Evolutionary conservation across 2,888 invertebrate species (phyloP).

Genomic region (Escarpia spicata): DNA sequence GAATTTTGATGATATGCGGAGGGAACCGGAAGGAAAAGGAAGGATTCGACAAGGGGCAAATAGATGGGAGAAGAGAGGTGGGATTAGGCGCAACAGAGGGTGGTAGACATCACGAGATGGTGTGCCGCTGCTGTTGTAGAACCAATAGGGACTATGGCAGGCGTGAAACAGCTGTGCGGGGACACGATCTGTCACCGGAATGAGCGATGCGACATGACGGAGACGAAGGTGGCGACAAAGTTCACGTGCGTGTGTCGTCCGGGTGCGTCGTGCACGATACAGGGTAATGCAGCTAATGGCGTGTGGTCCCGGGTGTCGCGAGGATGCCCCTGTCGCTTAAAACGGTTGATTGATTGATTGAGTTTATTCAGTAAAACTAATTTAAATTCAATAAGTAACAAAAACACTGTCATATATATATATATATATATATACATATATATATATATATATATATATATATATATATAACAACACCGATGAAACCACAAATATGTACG

Average conservation of each 20-base stretch:
- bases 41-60: not conserved
- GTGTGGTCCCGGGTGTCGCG: not conserved
- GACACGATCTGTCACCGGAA: not conserved
- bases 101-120: not conserved
- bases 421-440: too few species aligned
- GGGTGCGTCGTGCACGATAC: not conserved
- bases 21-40: not conserved
- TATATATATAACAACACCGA: too few species aligned
- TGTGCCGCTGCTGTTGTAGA: slow-evolving; percentile 1
- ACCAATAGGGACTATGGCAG: not conserved
- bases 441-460: too few species aligned
- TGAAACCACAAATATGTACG: too few species aligned
- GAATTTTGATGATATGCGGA: not conserved
- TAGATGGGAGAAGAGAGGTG: not conserved
- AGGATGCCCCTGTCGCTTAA: too few species aligned
- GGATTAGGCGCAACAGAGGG: not conserved
- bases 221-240: not conserved
- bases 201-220: not conserved
- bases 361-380: too few species aligned
- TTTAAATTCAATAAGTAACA: too few species aligned
- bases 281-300: not conserved
- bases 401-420: too few species aligned
- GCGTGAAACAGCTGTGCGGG: not conserved
- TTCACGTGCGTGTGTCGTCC: not conserved
- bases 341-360: too few species aligned